Conservation (phyloP, 2,797 vertebrate species). For the Bucorvus abyssinicus region DNA sequence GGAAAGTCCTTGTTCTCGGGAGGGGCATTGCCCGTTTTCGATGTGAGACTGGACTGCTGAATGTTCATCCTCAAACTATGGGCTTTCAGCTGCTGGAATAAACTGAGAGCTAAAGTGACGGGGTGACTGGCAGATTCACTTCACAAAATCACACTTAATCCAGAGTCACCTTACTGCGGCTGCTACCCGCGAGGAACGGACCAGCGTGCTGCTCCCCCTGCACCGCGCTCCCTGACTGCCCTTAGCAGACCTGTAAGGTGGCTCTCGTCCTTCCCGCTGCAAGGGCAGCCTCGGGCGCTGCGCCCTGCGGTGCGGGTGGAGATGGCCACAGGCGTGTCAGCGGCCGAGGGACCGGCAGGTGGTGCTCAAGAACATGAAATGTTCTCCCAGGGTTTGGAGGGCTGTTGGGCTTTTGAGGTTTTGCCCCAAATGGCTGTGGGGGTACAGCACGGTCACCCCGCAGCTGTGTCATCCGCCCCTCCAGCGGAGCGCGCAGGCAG, state of each 20-base stretch:
- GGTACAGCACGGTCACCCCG: background rate
- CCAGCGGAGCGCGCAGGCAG: background rate
- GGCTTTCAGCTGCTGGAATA: background rate
- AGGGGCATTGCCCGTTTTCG: background rate
- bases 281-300: background rate
- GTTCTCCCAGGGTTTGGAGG: background rate
- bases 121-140: background rate
- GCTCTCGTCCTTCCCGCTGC: no score
- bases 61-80: background rate
- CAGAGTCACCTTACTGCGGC: background rate
- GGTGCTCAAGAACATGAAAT: slow-evolving; percentile 50
- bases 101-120: background rate
- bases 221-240: no score
- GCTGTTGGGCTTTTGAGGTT: rapidly evolving
- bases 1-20: background rate
- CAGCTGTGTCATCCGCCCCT: background rate
- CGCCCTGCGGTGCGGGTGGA: background rate
- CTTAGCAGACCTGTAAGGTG: background rate
- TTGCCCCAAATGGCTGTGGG: background rate
- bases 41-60: background rate
- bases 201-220: no score
- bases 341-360: slow-evolving; percentile 16
- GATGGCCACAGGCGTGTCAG: rapidly evolving
- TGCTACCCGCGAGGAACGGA: background rate
- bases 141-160: background rate